Base-by-base conservation (phyloP, 2,113 vertebrate genomes). In the Meriones unguiculatus region DNA sequence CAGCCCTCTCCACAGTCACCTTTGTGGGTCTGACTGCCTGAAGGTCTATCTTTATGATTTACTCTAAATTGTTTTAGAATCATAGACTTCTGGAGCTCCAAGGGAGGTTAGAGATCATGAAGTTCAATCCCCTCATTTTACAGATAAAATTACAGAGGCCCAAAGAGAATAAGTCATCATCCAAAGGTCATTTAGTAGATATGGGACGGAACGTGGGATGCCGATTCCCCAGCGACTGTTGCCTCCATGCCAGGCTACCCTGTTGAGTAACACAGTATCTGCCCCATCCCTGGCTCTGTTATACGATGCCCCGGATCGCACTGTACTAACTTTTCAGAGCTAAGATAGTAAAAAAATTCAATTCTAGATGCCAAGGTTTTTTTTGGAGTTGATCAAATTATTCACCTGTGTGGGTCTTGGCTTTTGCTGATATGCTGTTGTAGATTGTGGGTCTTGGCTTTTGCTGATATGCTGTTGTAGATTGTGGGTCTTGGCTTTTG, bases 11-110 rank as follows among this genome's bases (percentile, higher is more conserved):
- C 70, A 59, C 64, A 52, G 86, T 96, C 94, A 97, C 96, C 95
- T 97, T 95, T 96, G 88, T 86, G 90, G 86, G 92, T 97, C 90
- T 93, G 77, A 89, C 90, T 87, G 93, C 94, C 96, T 97, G 93
- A 87, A 97, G 90, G 96, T 97, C 95, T 72, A 18, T 96, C 96
- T 96, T 97, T 97, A 96, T 97, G 96, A 97, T 97, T 98, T 98
- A 95, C 90, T 98, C 89, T 98, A 97, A 98, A 97, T 96, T 97
- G 96, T 97, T 98, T 97, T 96, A 97, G 96, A 98, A 96, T 95
- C 95, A 92, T 93, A 97, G 96, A 97, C 96, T 96, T 97, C 87
- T 89, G 69, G 88, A 95, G 95, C 95, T 96, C 65, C 41, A 95
- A 97, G 91, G 94, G 92, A 97, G 95, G 94, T 97, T 92, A 97